A percentile compares a stretch with the other conserved stretches of the same genome.
Conservation (phyloP, 1,140 invertebrate species). For the Caerostris extrusa region DNA sequence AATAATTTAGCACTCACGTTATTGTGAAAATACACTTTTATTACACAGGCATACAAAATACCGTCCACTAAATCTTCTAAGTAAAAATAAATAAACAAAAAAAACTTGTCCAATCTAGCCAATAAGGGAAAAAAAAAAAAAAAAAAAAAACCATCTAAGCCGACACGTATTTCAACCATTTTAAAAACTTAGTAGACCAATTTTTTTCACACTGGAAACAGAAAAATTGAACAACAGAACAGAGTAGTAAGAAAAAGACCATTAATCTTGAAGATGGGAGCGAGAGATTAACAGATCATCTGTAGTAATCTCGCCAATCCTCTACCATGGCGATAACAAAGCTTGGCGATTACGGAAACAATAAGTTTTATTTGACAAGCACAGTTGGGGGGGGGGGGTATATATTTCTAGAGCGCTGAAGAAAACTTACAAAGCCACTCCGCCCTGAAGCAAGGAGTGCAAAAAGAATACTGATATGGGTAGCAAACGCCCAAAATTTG, state of each 20-base stretch:
- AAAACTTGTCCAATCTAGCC: no score
- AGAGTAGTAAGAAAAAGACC: background rate
- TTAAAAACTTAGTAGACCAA: background rate
- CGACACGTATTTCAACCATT: background rate
- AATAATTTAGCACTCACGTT: no score
- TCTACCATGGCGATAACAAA: background rate
- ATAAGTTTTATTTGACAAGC: slow-evolving; percentile 66
- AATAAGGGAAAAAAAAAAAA: no score
- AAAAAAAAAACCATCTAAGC: background rate
- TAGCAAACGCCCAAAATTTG: slow-evolving; percentile 38
- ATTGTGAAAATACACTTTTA: no score
- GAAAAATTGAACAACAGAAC: background rate
- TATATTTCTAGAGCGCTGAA: slow-evolving; percentile 7
- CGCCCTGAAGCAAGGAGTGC: background rate
- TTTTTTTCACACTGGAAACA: background rate
- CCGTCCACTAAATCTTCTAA: no score
- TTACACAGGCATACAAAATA: no score
- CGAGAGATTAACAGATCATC: slow-evolving; percentile 43
- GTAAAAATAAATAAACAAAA: no score
- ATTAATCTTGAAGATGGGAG: slow-evolving; percentile 5
- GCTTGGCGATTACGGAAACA: slow-evolving; percentile 39
- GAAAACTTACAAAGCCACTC: background rate
- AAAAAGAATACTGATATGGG: background rate
- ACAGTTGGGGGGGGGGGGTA: background rate
- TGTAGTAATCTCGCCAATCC: slow-evolving; percentile 31